Evolutionary conservation across 2,797 vertebrate genomes (phyloP).

Genomic region (Leptatherina wallacei): DNA sequence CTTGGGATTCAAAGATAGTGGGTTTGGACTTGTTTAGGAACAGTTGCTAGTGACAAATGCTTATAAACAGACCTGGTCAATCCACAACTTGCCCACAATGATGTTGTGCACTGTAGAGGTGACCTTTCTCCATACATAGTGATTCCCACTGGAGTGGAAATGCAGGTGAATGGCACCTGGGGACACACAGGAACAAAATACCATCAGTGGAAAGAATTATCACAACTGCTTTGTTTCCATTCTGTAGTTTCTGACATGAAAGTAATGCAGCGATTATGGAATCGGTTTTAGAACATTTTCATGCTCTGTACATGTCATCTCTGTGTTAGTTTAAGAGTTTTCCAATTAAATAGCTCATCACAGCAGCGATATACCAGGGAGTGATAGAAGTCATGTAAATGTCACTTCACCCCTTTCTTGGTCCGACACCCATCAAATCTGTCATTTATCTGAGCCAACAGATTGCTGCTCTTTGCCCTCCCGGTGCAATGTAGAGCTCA

Average conservation of each 20-base stretch:
- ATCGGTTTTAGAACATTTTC: constrained; percentile 27
- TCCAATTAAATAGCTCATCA: constrained; percentile 20
- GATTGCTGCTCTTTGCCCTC: constrained; percentile 13
- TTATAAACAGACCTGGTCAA: constrained; percentile 90
- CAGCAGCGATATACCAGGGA: constrained; percentile 13
- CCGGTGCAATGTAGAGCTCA: constrained; percentile 40
- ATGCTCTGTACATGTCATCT: constrained; percentile 1
- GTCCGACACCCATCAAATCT: constrained; percentile 39
- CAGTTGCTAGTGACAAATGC: constrained; percentile 5
- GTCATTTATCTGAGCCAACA: constrained; percentile 53
- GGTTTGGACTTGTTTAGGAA: constrained; percentile 16
- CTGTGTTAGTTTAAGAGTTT: constrained; percentile 12
- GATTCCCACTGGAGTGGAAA: constrained; percentile 93
- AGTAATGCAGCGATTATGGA: constrained; percentile 1
- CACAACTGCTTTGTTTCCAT: constrained; percentile 5
- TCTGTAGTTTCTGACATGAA: neutral
- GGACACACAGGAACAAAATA: constrained; percentile 34
- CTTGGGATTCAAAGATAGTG: neutral
- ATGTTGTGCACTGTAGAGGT: constrained; percentile 99
- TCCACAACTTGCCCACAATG: constrained; percentile 99
- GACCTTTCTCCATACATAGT: constrained; percentile 98
- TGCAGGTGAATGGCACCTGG: constrained; percentile 95
- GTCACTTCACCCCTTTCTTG: constrained; percentile 11
- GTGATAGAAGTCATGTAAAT: constrained; percentile 31
- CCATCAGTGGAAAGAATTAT: constrained; percentile 8